Base-by-base conservation (phyloP, 2,797 vertebrate genomes). In the Orestias chungarensis region DNA sequence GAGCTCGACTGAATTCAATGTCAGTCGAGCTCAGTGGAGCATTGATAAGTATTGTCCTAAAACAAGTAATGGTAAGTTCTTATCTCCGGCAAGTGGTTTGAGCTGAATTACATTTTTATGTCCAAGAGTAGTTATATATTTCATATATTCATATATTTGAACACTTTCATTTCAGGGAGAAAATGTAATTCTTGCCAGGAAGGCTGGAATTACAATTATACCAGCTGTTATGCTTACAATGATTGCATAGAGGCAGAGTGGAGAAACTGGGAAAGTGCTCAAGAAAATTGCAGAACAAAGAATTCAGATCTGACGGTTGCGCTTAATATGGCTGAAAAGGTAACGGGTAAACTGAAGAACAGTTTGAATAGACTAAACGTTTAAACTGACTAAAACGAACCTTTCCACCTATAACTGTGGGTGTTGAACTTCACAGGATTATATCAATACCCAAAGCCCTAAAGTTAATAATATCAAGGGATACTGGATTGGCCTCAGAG, bases 221-320 rank as follows among this genome's bases (percentile, higher is more conserved):
- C 76, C 49, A 88, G 73, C 68, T 93, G 91, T 69, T 91, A 88
- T 33, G 20, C 0, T 0, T 7, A 78, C 44, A 15, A 57, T 47
- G 0, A 29, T 0, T 0, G 0, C 0, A 0, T 0, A 0, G 0
- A 0, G 4, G 0, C 0, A 20, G 0, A 8, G 0, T 23, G 8
- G 73, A 79, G 3, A 62, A 65, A 8, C 64, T 65, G 43, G 64
- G 64, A 31, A 65, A 9, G 2, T 2, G 91, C 91, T 75, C 59
- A 0, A 35, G 0, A 33, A 3, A 0, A 67, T 29, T 93, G 92
- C 70, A 27, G 0, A 42, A 0, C 0, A 20, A 75, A 5, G 4
- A 47, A 0, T 59, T 85, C 89, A 55, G 35, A 88, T 49, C 62
- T 93, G 40, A 11, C n/a, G 4, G 59, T 31, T 25, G 68, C 77